Evolutionary conservation across 2,888 invertebrate species (phyloP).

Genomic region (Hydrotaea cyrtoneurina): DNA sequence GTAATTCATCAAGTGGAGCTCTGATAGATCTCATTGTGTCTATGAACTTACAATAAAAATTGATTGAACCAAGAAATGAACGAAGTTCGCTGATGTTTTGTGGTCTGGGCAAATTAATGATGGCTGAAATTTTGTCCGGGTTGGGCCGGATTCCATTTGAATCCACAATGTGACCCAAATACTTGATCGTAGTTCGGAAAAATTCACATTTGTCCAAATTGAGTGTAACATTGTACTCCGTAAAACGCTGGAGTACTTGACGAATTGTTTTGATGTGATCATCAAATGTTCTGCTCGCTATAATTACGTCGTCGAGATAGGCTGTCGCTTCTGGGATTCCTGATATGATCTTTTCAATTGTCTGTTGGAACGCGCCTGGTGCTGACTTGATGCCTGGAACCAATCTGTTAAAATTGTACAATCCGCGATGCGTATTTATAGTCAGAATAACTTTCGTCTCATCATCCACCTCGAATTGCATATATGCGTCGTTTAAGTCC

Average conservation of each 20-base stretch:
- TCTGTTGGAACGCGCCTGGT: constrained; percentile 66
- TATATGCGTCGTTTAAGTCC: constrained; percentile 67
- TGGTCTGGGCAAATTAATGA: constrained; percentile 52
- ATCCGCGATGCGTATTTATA: constrained; percentile 63
- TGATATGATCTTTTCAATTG: constrained; percentile 61
- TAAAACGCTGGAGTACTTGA: constrained; percentile 44
- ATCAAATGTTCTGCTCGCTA: constrained; percentile 49
- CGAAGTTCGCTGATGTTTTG: constrained; percentile 43
- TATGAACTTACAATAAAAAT: constrained; percentile 64
- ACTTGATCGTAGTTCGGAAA: constrained; percentile 51
- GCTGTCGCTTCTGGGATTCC: constrained; percentile 50
- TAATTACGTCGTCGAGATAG: constrained; percentile 66
- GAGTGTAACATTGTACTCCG: constrained; percentile 51
- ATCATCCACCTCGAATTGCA: constrained; percentile 68
- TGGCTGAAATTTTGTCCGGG: constrained; percentile 48
- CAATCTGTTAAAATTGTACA: constrained; percentile 38
- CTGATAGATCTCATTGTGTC: constrained; percentile 42
- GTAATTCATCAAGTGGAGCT: constrained; percentile 54
- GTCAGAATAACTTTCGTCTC: constrained; percentile 61
- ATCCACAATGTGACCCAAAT: constrained; percentile 38
- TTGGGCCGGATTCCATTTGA: too few relatives aligned
- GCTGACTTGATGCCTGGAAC: constrained; percentile 68
- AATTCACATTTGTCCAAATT: constrained; percentile 62
- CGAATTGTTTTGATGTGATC: constrained; percentile 48
- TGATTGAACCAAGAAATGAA: constrained; percentile 61